Evolutionary conservation across 2,797 vertebrate species (phyloP), one percentile per base, ranked within the genome.

Genomic region (Pelobates cultripes): DNA sequence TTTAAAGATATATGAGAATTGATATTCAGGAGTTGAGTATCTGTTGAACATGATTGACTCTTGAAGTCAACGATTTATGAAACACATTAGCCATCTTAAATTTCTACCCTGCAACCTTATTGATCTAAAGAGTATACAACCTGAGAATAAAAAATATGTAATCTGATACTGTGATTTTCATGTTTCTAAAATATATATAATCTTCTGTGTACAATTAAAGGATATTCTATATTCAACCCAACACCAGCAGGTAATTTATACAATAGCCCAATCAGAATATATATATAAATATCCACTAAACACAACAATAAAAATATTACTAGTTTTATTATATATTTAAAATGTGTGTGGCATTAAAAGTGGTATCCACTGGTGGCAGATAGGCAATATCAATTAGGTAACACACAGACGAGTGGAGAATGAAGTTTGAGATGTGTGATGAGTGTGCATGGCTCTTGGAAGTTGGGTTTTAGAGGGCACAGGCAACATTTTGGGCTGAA

Each of bases 91-190:
- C n/a, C 55, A 66, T 75, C 77, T 67, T 57, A 75, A 79, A 71
- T 41, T 61, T 75, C 44, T 77, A 44, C 72, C 44, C 67, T 71
- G 67, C 72, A 75, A 71, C 66, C 53, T 70, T 79, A 79, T 79
- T 84, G 82, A 84, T 84, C 73, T 79, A 71, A 66, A 61, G 61
- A 75, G 74, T 70, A 72, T 15, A 77, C 76, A 77, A 76, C 73
- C 55, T 63, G 43, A 70, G 57, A 51, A 79, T 78, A 75, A 83
- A 77, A 78, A 67, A 53, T 61, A 71, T 76, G 77, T 71, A 83
- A 83, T 43, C 41, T 55, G 72, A 84, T 84, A 64, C 17, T 75
- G 43, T 15, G 53, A 51, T 28, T 51, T 83, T 73, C 44, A 67
- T 60, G 74, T 70, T 63, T 70, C 53, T 74, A 78, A 83, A 80